Base-by-base conservation (phyloP, 1,140 invertebrate species). In the Megathymus violae region DNA sequence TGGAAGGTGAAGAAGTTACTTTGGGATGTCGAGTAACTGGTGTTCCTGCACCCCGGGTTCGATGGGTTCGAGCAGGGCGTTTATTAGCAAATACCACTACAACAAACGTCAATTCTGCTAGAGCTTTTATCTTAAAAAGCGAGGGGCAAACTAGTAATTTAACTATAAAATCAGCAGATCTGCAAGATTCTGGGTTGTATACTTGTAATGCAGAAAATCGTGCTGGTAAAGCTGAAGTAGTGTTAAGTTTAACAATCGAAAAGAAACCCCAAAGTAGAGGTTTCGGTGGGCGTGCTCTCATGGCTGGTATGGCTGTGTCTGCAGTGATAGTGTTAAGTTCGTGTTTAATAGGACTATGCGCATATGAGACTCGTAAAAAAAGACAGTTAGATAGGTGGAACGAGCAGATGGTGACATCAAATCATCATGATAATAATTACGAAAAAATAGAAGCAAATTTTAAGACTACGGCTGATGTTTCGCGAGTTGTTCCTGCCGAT, bases 161-260 rank as follows among this genome's bases (percentile, higher is more conserved):
- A 70, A 96, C 94, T 2, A 94, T 97, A 59, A 92, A 94, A 50
- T 93, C 93, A 11, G 93, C 94, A 0, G 95, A 95, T 58, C 77
- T 93, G 27, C 93, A 94, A 80, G 96, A 97, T 82, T 92, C 95
- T 14, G 95, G 95, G 17, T 89, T 93, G 10, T 96, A 96, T 80
- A 93, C 93, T 5, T 97, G 96, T 76, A 92, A 93, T 14, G 95
- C 95, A 0, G 95, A 96, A 79, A 97, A 96, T 79, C 93, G 94
- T 83, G 96, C 96, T 5, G 96, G 96, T 0, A 93, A 93, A 69
- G 94, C 93, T 0, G 94, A 95, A 81, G 93, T 94, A 25, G 94
- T 94, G 70, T 94, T 96, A 14, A 95, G 93, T 36, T 88, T 97
- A 60, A 91, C 93, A 1, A 93, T 97, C 27, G 93, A 93, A 11